Evolutionary conservation across 2,888 invertebrate genomes (phyloP).

Genomic region (Ditula angustiorana): DNA sequence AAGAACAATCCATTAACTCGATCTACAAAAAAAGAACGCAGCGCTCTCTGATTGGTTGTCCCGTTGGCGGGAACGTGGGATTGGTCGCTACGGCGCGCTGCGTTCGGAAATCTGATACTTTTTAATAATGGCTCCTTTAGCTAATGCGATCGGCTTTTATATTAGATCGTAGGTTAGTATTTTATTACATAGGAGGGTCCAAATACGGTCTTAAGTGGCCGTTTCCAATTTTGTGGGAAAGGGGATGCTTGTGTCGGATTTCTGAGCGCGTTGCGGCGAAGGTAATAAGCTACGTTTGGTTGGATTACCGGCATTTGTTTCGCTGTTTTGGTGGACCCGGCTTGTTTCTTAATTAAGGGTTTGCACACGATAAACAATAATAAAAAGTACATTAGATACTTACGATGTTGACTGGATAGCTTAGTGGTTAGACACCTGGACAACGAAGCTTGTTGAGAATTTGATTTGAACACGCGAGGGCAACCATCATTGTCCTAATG

Average conservation of each 20-base stretch:
- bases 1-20: constrained; percentile 83
- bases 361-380: too few relatives aligned
- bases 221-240: constrained; percentile 58
- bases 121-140: constrained; percentile 85
- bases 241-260: constrained; percentile 66
- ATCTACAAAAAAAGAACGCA: constrained; percentile 75
- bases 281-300: constrained; percentile 53
- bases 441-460: too few relatives aligned
- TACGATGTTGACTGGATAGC: too few relatives aligned
- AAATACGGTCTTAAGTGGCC: constrained; percentile 75
- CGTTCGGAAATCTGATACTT: constrained; percentile 83
- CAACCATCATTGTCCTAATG: too few relatives aligned
- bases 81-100: constrained; percentile 69
- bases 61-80: constrained; percentile 65
- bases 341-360: constrained; percentile 47
- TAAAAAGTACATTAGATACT: too few relatives aligned
- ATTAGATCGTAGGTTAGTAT: constrained; percentile 77
- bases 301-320: constrained; percentile 29
- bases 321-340: constrained; percentile 10
- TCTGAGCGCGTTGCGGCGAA: constrained; percentile 61
- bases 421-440: too few relatives aligned
- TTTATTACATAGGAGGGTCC: constrained; percentile 76
- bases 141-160: constrained; percentile 83
- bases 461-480: too few relatives aligned
- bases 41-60: constrained; percentile 68